Evolutionary conservation across 2,888 invertebrate species (phyloP).

Genomic region (Sthenelais limicola): DNA sequence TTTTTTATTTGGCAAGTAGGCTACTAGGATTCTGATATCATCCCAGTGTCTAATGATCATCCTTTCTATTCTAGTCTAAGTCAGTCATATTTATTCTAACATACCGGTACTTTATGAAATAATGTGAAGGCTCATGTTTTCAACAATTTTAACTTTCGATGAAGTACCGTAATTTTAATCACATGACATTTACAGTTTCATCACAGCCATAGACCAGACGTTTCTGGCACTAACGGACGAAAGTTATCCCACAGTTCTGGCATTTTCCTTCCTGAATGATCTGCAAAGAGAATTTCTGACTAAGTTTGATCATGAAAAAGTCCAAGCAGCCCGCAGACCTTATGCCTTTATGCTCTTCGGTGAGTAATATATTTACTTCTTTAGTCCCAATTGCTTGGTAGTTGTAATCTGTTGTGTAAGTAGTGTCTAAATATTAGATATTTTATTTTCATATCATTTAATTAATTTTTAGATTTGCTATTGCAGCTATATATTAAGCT

Average conservation of each 20-base stretch:
- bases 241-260: slow-evolving; percentile 72
- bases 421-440: too few relatives aligned
- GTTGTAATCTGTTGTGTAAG: too few relatives aligned
- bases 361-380: slow-evolving; percentile 54
- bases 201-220: slow-evolving; percentile 69
- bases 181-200: slow-evolving; percentile 57
- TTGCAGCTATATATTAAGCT: too few relatives aligned
- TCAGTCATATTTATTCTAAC: neutral
- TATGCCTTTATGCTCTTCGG: slow-evolving; percentile 74
- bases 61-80: too few relatives aligned
- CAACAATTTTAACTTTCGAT: neutral
- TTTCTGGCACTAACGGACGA: slow-evolving; percentile 71
- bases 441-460: too few relatives aligned
- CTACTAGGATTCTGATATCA: too few relatives aligned
- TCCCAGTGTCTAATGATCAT: too few relatives aligned
- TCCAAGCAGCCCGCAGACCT: slow-evolving; percentile 70
- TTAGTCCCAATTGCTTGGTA: neutral
- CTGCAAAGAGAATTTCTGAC: slow-evolving; percentile 72
- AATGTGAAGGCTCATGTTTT: neutral
- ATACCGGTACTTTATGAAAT: neutral
- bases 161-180: neutral
- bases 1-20: too few relatives aligned
- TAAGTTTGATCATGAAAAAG: slow-evolving; percentile 67
- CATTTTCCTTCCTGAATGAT: slow-evolving; percentile 74
- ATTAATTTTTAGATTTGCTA: too few relatives aligned